These are phyloP conservation scores for Betta splendens DNA, from an alignment of 2,797 vertebrate species.

Conservation along the genomic window DNA sequence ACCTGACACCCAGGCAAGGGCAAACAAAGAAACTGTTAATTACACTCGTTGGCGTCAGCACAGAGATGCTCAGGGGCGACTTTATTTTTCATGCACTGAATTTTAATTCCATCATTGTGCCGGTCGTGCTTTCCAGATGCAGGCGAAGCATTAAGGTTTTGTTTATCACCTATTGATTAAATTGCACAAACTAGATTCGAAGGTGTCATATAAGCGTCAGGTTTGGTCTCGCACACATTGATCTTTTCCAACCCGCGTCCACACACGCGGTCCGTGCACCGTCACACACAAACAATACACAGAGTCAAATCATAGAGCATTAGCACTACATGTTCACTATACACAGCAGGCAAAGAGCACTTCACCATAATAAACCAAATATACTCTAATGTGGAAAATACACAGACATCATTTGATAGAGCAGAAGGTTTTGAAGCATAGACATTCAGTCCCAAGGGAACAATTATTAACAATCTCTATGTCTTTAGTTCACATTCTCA, in stretches of 20 bases:
- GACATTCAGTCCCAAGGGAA: slow-evolving; percentile 12
- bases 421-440: slow-evolving; percentile 1
- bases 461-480: too few relatives aligned
- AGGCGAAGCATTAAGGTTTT: slow-evolving; percentile 10
- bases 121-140: slow-evolving; percentile 25
- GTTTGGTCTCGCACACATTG: slow-evolving; percentile 4
- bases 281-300: slow-evolving; percentile 17
- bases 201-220: not conserved
- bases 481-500: too few relatives aligned
- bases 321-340: not conserved
- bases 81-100: slow-evolving; percentile 46
- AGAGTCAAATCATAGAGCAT: slow-evolving; percentile 4
- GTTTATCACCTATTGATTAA: slow-evolving; percentile 4
- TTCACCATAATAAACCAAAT: not conserved
- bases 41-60: slow-evolving; percentile 13
- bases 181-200: slow-evolving; percentile 12
- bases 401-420: not conserved
- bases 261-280: not conserved
- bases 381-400: not conserved
- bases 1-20: slow-evolving; percentile 3
- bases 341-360: slow-evolving; percentile 8
- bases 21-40: slow-evolving; percentile 32
- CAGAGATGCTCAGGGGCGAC: slow-evolving; percentile 6
- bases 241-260: slow-evolving; percentile 3
- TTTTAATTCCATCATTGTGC: slow-evolving; percentile 40